Evolutionary conservation across 2,113 vertebrate species (phyloP).

Genomic region (Myrmophylax atrothorax): DNA sequence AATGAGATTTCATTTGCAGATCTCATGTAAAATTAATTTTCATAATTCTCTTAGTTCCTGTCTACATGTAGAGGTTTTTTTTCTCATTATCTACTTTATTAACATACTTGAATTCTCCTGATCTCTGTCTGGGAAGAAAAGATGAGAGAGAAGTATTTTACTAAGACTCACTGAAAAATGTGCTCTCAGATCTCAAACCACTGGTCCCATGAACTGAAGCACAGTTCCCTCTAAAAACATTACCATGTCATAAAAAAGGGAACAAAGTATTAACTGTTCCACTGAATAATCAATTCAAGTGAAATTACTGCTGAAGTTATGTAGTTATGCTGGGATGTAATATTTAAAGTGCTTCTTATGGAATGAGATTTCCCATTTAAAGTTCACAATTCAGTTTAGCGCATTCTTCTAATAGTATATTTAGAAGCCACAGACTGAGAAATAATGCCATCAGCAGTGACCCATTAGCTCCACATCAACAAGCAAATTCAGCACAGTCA

Average conservation of each 20-base stretch:
- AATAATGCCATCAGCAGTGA: not conserved
- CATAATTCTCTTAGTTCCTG: constrained; percentile 74
- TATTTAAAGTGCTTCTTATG: constrained; percentile 11
- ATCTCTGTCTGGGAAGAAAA: constrained; percentile 18
- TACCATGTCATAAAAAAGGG: not conserved
- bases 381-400: not conserved
- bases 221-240: not conserved
- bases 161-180: not conserved
- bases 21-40: constrained; percentile 78
- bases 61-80: constrained; percentile 60
- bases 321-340: not conserved
- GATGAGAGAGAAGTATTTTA: not conserved
- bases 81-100: constrained; percentile 69
- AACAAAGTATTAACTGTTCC: not conserved
- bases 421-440: not conserved
- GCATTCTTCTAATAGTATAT: not conserved
- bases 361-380: not conserved
- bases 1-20: constrained; percentile 69
- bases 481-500: not conserved
- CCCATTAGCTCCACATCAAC: not conserved
- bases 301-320: constrained; percentile 25
- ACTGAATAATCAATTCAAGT: constrained; percentile 56
- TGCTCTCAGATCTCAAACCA: not conserved
- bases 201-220: not conserved
- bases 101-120: constrained; percentile 55